Conservation (phyloP, 2,797 vertebrate species). For the Sebastes vulpes region DNA sequence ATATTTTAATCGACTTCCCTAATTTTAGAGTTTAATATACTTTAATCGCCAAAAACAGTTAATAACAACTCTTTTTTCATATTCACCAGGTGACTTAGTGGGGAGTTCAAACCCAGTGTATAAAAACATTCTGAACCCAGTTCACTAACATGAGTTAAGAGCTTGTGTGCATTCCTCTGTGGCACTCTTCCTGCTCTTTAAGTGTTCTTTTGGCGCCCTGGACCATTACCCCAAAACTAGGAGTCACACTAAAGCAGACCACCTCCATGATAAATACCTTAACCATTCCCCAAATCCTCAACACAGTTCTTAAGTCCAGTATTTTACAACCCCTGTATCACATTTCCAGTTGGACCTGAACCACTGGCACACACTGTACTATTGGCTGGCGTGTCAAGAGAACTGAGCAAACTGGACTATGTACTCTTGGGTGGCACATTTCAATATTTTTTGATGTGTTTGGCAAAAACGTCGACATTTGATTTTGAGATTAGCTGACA, state of each 20-base stretch:
- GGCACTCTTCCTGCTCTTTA: conserved; percentile 24
- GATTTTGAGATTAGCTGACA: conserved; percentile 8
- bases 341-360: conserved; percentile 28
- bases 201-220: conserved; percentile 37
- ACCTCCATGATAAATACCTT: conserved; percentile 46
- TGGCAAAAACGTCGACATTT: neutral
- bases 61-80: neutral
- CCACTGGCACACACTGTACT: neutral
- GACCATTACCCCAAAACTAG: conserved; percentile 27
- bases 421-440: conserved; percentile 23
- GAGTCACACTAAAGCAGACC: conserved; percentile 40
- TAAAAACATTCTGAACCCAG: conserved; percentile 1
- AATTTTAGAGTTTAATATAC: neutral
- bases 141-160: neutral
- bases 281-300: conserved; percentile 21
- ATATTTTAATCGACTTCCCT: too few relatives aligned
- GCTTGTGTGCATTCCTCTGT: conserved; percentile 17
- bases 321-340: conserved; percentile 34
- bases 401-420: neutral
- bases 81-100: neutral
- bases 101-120: neutral
- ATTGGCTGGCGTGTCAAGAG: neutral
- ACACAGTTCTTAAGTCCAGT: conserved; percentile 4
- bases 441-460: conserved; percentile 9
- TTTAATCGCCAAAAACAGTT: neutral